Evolutionary conservation across 1,140 invertebrate species (phyloP).

Genomic region (Psilanteris sp.): DNA sequence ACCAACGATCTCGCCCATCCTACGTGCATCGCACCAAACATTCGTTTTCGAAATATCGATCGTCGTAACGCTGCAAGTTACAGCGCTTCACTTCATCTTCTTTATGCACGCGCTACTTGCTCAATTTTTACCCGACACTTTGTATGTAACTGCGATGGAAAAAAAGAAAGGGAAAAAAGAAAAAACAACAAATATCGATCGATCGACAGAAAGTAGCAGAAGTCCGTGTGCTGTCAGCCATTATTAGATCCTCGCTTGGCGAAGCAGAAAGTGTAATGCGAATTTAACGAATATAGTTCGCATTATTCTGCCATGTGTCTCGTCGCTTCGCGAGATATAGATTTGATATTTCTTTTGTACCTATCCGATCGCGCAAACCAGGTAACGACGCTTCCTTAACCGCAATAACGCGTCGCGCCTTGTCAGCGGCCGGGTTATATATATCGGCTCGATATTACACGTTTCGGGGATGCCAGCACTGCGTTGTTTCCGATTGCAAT

Average conservation of each 20-base stretch:
- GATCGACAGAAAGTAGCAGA: constrained; percentile 47
- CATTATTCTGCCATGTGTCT: constrained; percentile 13
- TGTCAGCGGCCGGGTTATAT: too few species aligned
- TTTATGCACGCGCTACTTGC: neutral
- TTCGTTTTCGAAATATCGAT: too few species aligned
- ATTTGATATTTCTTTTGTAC: constrained; percentile 7
- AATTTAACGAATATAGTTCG: constrained; percentile 33
- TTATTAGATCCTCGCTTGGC: constrained; percentile 49
- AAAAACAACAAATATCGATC: constrained; percentile 49
- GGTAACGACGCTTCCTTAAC: neutral
- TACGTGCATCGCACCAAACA: too few species aligned
- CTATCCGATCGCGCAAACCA: neutral
- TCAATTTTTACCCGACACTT: neutral
- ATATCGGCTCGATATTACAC: too few species aligned
- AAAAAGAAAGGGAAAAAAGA: too few species aligned
- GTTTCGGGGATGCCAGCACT: too few species aligned
- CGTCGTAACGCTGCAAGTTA: too few species aligned
- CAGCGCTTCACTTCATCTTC: neutral
- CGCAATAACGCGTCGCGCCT: too few species aligned
- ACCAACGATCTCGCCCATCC: too few species aligned
- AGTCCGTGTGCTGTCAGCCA: constrained; percentile 49
- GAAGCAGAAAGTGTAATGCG: constrained; percentile 38
- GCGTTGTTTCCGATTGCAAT: too few species aligned
- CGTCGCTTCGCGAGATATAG: constrained; percentile 16
- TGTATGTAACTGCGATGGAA: constrained; percentile 1